phyloP scores from a whole-genome alignment of 2,888 invertebrate genomes.

The Drosophila atripex region DNA sequence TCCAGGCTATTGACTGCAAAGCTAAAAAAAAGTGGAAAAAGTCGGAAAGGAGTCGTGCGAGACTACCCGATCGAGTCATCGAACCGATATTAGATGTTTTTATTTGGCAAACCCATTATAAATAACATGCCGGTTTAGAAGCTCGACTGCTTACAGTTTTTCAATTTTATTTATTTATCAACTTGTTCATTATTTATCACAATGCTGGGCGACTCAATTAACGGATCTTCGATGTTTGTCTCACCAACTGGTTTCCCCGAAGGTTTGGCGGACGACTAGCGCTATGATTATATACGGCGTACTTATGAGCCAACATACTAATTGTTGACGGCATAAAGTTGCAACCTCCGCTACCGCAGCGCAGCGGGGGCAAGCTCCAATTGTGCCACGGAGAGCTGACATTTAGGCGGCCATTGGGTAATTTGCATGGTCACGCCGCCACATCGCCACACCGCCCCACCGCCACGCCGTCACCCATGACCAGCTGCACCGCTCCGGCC shows the following conservation, averaged over 20 bases:
- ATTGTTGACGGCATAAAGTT: background rate
- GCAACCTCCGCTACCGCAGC: constrained; percentile 5
- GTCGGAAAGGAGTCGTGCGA: constrained; percentile 13
- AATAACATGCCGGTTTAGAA: constrained; percentile 10
- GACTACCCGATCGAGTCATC: constrained; percentile 10
- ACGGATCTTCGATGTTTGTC: constrained; percentile 23
- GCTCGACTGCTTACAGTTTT: background rate
- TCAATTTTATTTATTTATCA: constrained; percentile 12
- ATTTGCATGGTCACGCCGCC: constrained; percentile 46
- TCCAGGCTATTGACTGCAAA: constrained; percentile 33
- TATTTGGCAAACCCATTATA: constrained; percentile 2
- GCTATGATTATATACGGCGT: background rate
- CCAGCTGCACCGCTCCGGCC: constrained; percentile 23
- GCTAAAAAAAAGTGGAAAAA: constrained; percentile 1
- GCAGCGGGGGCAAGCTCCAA: constrained; percentile 22
- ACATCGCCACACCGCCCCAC: constrained; percentile 21
- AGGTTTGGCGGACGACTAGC: constrained; percentile 11
- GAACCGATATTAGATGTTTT: background rate
- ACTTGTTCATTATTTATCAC: constrained; percentile 20
- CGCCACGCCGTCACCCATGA: constrained; percentile 34
- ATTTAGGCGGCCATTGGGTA: constrained; percentile 27
- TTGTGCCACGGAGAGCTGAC: constrained; percentile 29
- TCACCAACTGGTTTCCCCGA: constrained; percentile 21
- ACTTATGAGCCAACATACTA: constrained; percentile 1
- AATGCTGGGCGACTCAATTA: constrained; percentile 5